phyloP scores from a whole-genome alignment of 2,888 invertebrate genomes.

The Agrotis puta region DNA sequence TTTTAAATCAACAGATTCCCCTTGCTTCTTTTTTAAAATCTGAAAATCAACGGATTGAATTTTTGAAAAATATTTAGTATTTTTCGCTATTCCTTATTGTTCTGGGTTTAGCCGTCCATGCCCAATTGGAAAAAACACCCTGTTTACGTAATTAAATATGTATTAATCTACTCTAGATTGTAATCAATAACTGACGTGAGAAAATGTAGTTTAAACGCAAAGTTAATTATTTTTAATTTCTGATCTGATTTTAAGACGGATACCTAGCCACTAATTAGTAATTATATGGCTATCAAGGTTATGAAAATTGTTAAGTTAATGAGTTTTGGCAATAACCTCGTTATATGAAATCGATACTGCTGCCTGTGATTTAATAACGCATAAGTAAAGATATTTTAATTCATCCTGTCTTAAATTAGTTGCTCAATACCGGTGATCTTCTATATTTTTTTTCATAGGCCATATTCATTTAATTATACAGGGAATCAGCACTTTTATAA shows the following conservation, averaged over 20 bases:
- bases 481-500: not conserved
- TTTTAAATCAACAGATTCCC: too few species aligned
- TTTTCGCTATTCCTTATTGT: too few species aligned
- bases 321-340: slow-evolving; percentile 39
- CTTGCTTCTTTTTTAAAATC: too few species aligned
- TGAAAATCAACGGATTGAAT: too few species aligned
- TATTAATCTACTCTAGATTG: too few species aligned
- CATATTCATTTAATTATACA: not conserved
- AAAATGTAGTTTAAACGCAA: slow-evolving; percentile 21
- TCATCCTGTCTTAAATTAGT: not conserved
- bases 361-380: not conserved
- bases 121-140: too few species aligned
- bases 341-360: slow-evolving; percentile 49
- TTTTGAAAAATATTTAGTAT: too few species aligned
- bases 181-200: slow-evolving; percentile 14
- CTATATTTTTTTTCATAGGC: not conserved
- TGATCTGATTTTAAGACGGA: slow-evolving; percentile 29
- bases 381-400: not conserved
- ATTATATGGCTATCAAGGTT: slow-evolving; percentile 39
- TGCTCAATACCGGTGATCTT: not conserved
- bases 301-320: slow-evolving; percentile 15
- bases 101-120: too few species aligned
- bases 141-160: too few species aligned
- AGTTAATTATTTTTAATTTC: slow-evolving; percentile 29
- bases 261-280: slow-evolving; percentile 24